Evolutionary conservation across 2,113 vertebrate genomes (phyloP).

Genomic region (Lagopus leucura): DNA sequence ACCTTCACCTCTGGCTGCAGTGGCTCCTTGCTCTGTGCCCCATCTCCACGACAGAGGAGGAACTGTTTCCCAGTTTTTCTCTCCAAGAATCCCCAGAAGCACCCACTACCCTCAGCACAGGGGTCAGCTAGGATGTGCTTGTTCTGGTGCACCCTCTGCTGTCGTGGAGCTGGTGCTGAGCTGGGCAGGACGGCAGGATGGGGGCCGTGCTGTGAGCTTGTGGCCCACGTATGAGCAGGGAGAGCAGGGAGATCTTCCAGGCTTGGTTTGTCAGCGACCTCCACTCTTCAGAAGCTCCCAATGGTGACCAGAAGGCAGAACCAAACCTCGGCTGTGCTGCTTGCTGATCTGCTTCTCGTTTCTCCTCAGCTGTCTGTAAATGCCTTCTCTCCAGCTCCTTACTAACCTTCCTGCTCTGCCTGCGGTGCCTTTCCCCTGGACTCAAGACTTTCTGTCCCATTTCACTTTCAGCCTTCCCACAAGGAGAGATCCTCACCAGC

Average conservation of each 20-base stretch:
- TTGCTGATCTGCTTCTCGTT: slow-evolving; percentile 7
- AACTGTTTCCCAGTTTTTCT: not conserved
- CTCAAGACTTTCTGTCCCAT: not conserved
- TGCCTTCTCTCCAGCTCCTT: not conserved
- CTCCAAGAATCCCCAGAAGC: not conserved
- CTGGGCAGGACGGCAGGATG: not conserved
- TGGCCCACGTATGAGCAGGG: not conserved
- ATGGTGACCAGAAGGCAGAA: not conserved
- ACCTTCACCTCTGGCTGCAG: not conserved
- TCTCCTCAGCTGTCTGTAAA: not conserved
- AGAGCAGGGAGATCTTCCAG: not conserved
- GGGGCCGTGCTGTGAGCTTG: not conserved
- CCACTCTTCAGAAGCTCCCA: not conserved
- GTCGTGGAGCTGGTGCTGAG: not conserved
- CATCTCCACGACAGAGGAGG: not conserved
- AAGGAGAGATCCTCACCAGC: not conserved
- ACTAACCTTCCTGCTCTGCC: not conserved
- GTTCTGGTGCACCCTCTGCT: not conserved
- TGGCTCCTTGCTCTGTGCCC: not conserved
- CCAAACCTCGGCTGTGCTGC: not conserved
- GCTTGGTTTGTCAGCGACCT: not conserved
- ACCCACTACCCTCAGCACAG: no score
- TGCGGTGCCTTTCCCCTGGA: not conserved
- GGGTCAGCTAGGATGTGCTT: not conserved
- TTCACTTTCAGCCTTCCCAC: not conserved